These are phyloP conservation scores for Calliopsis andreniformis DNA, from an alignment of 1,140 invertebrate species.

Conservation along the genomic window DNA sequence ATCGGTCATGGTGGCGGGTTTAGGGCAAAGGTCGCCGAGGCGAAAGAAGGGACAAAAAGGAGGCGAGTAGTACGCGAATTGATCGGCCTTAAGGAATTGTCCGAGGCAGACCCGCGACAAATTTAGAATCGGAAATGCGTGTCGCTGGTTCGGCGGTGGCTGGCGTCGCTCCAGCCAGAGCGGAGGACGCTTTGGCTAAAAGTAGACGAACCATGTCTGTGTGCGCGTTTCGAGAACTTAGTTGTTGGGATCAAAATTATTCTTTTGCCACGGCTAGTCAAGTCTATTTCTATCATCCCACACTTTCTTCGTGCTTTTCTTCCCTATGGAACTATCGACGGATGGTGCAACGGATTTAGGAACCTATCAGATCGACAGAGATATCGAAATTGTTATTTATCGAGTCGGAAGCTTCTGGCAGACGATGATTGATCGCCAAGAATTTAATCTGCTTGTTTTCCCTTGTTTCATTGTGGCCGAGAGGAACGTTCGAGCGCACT, in stretches of 20 bases:
- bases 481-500: background rate
- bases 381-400: too few relatives aligned
- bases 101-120: conserved; percentile 54
- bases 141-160: conserved; percentile 64
- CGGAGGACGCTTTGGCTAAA: conserved; percentile 77
- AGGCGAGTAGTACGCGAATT: background rate
- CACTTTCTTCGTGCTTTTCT: background rate
- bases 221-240: background rate
- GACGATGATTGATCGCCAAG: background rate
- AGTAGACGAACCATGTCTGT: conserved; percentile 71
- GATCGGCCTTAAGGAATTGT: conserved; percentile 47
- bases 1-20: background rate
- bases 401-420: too few relatives aligned
- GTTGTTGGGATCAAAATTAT: conserved; percentile 12
- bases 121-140: conserved; percentile 81
- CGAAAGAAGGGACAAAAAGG: background rate
- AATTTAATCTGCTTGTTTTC: background rate
- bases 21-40: conserved; percentile 2
- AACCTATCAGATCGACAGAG: too few relatives aligned
- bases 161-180: conserved; percentile 65
- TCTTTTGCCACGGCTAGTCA: background rate
- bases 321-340: background rate
- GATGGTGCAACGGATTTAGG: too few relatives aligned
- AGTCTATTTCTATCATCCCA: background rate
- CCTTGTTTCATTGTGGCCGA: background rate